Evolutionary conservation across 2,113 vertebrate genomes (phyloP), one percentile per base, ranked within the genome.

Genomic region (Diphyllodes magnificus): DNA sequence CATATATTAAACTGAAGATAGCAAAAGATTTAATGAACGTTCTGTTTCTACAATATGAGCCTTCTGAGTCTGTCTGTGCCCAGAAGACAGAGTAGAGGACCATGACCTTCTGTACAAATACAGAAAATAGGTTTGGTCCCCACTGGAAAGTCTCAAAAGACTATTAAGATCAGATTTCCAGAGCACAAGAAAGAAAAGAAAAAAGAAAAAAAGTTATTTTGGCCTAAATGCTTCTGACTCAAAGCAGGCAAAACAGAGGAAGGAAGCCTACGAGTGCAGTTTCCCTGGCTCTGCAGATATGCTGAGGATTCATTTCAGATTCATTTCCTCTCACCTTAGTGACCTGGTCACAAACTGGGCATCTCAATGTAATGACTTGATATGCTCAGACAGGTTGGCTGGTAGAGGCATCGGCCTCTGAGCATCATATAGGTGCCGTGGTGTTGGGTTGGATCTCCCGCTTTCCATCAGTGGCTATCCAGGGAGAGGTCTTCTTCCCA

Each of bases 331-430:
- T 88, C 72, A 65, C 23, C 3, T 73, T 77, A 88, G 6, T 15
- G 49, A 15, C 49, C 18, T 12, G 3, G 23, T 79, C 35, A 79
- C 31, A 86, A 4, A 6, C 22, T 14, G 17, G 5, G 22, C 15
- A 47, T 39, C 35, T 69, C 9, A 10, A 28, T 24, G 11, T 50
- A 61, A 15, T 20, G 5, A 35, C 28, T 87, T 73, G 33, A 14
- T 27, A 9, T 24, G 18, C 15, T 90, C 4, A 4, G 12, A 50
- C 0, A 0, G 9, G 12, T 28, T 35, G 54, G 1, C 31, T 45
- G 25, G 33, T 21, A 59, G 42, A 81, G 19, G 10, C 21, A 89
- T 16, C 5, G 0, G 5, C 14, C 44, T 42, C 70, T 51, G 57
- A 79, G 49, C 49, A 40, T 28, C 3, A 1, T 19, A 7, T 3